Conservation (phyloP, 2,797 vertebrate species). For the Ctenochaetus hawaiiensis region DNA sequence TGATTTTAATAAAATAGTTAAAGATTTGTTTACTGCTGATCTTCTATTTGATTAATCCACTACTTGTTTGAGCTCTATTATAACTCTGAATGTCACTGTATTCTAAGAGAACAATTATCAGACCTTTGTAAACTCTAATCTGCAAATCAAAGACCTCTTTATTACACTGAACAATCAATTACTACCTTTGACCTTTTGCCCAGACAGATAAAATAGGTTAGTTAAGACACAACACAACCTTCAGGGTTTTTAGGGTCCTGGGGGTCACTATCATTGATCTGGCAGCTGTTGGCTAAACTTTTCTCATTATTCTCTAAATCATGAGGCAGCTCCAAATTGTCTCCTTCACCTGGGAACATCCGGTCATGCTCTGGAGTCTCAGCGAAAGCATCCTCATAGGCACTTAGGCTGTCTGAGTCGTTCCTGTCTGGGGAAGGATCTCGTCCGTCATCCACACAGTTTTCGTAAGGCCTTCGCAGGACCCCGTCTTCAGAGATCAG, state of each 20-base stretch:
- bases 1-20: not conserved
- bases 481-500: conserved; percentile 58
- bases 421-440: conserved; percentile 64
- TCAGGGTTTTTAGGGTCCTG: conserved; percentile 55
- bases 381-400: conserved; percentile 78
- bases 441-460: not conserved
- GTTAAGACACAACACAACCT: conserved; percentile 79
- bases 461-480: conserved; percentile 56
- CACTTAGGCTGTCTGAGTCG: conserved; percentile 79
- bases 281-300: not conserved
- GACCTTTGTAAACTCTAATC: conserved; percentile 9
- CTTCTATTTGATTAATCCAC: not conserved
- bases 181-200: conserved; percentile 5
- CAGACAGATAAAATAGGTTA: conserved; percentile 17
- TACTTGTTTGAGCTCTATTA: not conserved
- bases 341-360: conserved; percentile 57
- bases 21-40: not conserved
- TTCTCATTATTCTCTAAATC: conserved; percentile 42
- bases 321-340: conserved; percentile 52
- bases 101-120: conserved; percentile 13
- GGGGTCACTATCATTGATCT: not conserved
- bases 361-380: conserved; percentile 75
- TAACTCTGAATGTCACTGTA: conserved; percentile 13
- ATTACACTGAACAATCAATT: not conserved
- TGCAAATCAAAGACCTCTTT: conserved; percentile 20